These are phyloP conservation scores for Chitala chitala DNA, from an alignment of 2,113 vertebrate species.

Conservation along the genomic window DNA sequence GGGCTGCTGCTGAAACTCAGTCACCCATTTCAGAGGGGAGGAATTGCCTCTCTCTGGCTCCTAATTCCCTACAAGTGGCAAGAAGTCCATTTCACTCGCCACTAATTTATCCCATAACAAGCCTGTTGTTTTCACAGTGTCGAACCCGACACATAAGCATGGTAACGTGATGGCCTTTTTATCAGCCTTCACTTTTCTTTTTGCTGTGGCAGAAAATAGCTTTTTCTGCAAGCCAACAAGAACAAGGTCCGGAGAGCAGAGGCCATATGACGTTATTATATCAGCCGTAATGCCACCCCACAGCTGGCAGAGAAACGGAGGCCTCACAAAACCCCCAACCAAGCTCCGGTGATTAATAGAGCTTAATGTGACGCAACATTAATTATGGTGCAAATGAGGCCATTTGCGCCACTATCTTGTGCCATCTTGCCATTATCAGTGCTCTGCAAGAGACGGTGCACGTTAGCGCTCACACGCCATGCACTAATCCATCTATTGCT, in stretches of 20 bases:
- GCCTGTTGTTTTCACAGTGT: background rate
- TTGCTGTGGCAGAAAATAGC: background rate
- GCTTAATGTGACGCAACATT: background rate
- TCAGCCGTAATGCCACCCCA: background rate
- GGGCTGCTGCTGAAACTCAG: too few species aligned
- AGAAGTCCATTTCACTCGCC: background rate
- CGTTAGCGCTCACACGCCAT: background rate
- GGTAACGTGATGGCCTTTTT: background rate
- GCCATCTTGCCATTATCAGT: background rate
- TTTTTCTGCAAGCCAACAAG: background rate
- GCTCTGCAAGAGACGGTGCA: background rate
- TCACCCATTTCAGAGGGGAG: too few species aligned
- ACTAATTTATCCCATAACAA: background rate
- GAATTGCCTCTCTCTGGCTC: too few species aligned
- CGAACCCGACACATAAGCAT: background rate
- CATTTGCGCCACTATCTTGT: background rate
- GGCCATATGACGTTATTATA: background rate
- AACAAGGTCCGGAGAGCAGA: background rate
- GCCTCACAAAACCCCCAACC: background rate
- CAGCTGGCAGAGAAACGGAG: too few species aligned
- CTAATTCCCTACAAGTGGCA: background rate
- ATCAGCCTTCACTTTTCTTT: background rate
- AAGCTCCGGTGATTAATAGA: background rate
- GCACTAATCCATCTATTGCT: background rate
- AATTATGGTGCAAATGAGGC: conserved; percentile 5